These are phyloP conservation scores for Spondyliosoma cantharus DNA, from an alignment of 2,797 vertebrate species.

Conservation along the genomic window DNA sequence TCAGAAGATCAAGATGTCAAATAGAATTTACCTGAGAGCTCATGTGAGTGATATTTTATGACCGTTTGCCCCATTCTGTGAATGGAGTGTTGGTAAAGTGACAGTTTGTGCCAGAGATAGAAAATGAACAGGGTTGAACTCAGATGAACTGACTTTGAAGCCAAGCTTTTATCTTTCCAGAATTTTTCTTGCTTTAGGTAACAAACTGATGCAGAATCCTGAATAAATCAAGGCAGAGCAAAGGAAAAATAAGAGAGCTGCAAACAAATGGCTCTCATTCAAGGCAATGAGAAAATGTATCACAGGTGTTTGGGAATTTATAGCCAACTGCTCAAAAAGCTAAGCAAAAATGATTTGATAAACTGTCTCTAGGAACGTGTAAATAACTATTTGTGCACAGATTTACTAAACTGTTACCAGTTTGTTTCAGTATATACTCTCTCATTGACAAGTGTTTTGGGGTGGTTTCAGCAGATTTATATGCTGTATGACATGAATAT, in stretches of 20 bases:
- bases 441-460: slow-evolving; percentile 28
- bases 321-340: slow-evolving; percentile 40
- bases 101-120: slow-evolving; percentile 34
- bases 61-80: slow-evolving; percentile 1
- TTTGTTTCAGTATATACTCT: slow-evolving; percentile 17
- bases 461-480: slow-evolving; percentile 8
- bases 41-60: background rate
- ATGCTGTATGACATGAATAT: slow-evolving; percentile 19
- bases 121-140: slow-evolving; percentile 57
- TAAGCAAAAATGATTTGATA: slow-evolving; percentile 45
- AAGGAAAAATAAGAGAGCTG: slow-evolving; percentile 36
- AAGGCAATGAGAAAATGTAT: slow-evolving; percentile 49
- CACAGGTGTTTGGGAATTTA: slow-evolving; percentile 58
- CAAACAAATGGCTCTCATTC: slow-evolving; percentile 58
- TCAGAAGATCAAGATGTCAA: slow-evolving; percentile 16
- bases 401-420: slow-evolving; percentile 45
- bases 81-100: slow-evolving; percentile 30
- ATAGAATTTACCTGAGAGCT: slow-evolving; percentile 7
- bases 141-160: slow-evolving; percentile 61
- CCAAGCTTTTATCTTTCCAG: slow-evolving; percentile 63
- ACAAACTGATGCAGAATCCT: slow-evolving; percentile 55
- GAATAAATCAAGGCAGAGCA: slow-evolving; percentile 64
- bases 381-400: slow-evolving; percentile 34
- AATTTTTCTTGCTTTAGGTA: slow-evolving; percentile 64
- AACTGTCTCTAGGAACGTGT: slow-evolving; percentile 37